These are phyloP conservation scores for Scomber colias DNA, from an alignment of 2,113 vertebrate species.

Conservation along the genomic window DNA sequence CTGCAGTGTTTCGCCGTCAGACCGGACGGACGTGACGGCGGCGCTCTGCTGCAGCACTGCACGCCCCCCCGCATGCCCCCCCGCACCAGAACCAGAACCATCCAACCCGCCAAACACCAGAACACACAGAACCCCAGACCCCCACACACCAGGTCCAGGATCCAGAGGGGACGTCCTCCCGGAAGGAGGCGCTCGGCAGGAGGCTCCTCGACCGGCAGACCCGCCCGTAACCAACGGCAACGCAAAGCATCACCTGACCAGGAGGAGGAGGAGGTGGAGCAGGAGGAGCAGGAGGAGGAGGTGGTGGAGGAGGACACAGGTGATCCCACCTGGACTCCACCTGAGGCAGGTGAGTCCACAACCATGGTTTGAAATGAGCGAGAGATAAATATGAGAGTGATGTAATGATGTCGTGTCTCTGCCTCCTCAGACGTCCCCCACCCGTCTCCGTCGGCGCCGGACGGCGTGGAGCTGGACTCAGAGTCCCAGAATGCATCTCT, in stretches of 20 bases:
- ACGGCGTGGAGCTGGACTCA: background rate
- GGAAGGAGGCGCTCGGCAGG: background rate
- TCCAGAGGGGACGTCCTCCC: constrained; percentile 15
- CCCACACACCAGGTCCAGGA: constrained; percentile 22
- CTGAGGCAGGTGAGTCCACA: constrained; percentile 39
- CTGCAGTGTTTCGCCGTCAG: constrained; percentile 59
- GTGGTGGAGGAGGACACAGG: constrained; percentile 22
- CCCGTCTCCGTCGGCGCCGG: background rate
- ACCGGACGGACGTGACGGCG: constrained; percentile 55
- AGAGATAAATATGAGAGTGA: too few relatives aligned
- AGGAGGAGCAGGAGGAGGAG: background rate
- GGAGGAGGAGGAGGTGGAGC: background rate
- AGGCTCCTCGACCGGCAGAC: background rate
- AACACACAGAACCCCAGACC: background rate
- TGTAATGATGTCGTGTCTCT: too few relatives aligned
- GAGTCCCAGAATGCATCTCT: constrained; percentile 46
- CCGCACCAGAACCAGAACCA: constrained; percentile 56
- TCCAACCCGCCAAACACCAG: constrained; percentile 39
- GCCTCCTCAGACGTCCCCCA: background rate
- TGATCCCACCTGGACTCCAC: constrained; percentile 56
- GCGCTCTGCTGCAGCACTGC: constrained; percentile 66
- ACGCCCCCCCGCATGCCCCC: constrained; percentile 47
- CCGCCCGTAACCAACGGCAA: background rate
- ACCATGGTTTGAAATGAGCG: too few relatives aligned
- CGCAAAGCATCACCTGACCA: background rate